Evolutionary conservation across 1,140 invertebrate genomes (phyloP).

Genomic region (Psilanteris sp.): DNA sequence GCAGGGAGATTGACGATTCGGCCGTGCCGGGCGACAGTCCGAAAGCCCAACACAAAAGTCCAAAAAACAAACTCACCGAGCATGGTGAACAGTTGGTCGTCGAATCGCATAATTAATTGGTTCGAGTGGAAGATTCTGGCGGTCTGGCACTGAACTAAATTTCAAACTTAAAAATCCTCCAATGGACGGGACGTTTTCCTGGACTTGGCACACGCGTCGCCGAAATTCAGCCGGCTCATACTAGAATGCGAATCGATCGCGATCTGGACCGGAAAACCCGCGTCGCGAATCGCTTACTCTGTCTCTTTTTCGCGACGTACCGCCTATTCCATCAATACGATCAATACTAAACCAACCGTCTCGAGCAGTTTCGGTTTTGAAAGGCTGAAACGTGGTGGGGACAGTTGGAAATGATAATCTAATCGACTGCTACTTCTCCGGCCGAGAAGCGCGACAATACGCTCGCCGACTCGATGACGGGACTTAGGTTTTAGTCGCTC

Average conservation of each 20-base stretch:
- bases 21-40: too few relatives aligned
- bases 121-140: background rate
- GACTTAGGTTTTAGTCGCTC: slow-evolving; percentile 18
- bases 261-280: slow-evolving; percentile 42
- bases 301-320: slow-evolving; percentile 35
- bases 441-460: slow-evolving; percentile 16
- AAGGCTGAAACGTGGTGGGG: slow-evolving; percentile 55
- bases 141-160: slow-evolving; percentile 19
- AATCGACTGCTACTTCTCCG: slow-evolving; percentile 42
- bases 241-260: slow-evolving; percentile 34
- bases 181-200: slow-evolving; percentile 2
- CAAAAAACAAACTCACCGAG: slow-evolving; percentile 44
- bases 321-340: slow-evolving; percentile 52
- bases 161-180: slow-evolving; percentile 33
- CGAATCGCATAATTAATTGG: slow-evolving; percentile 58
- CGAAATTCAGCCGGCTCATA: slow-evolving; percentile 27
- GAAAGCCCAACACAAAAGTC: too few relatives aligned
- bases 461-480: slow-evolving; percentile 2
- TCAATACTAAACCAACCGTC: slow-evolving; percentile 57
- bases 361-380: slow-evolving; percentile 59
- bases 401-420: slow-evolving; percentile 58
- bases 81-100: slow-evolving; percentile 60
- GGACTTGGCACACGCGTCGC: slow-evolving; percentile 17
- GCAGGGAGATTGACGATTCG: too few relatives aligned
- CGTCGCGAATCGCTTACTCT: slow-evolving; percentile 13